phyloP scores from a whole-genome alignment of 1,140 invertebrate genomes.

The Bombus superbus region DNA sequence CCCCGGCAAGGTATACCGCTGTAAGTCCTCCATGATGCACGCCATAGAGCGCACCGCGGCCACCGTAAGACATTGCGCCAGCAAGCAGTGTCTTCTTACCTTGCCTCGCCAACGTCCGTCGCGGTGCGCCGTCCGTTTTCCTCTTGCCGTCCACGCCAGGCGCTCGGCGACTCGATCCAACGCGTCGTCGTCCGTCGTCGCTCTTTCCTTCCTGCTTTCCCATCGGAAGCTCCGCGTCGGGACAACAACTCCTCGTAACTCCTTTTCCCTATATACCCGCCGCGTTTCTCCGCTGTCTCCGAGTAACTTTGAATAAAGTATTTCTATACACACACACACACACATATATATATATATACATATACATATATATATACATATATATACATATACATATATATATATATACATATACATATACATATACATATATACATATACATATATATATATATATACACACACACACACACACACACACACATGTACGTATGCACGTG shows the following conservation, averaged over 20 bases:
- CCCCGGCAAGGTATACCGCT: conserved; percentile 62
- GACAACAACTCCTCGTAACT: neutral
- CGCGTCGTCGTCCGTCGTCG: neutral
- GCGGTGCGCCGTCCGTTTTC: conserved; percentile 9
- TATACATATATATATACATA: neutral
- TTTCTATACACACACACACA: neutral
- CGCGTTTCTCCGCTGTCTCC: too few relatives aligned
- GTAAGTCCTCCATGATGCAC: conserved; percentile 68
- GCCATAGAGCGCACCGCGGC: conserved; percentile 62
- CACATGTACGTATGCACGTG: too few relatives aligned
- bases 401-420: neutral
- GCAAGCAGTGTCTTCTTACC: conserved; percentile 58
- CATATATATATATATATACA: fast-evolving
- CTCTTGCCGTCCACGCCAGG: neutral
- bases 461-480: too few relatives aligned
- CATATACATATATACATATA: too few relatives aligned
- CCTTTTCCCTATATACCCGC: neutral
- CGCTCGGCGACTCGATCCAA: too few relatives aligned
- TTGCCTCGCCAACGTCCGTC: conserved; percentile 61
- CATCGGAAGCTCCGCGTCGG: neutral
- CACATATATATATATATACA: fast-evolving
- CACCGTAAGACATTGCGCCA: conserved; percentile 57
- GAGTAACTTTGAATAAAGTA: too few relatives aligned
- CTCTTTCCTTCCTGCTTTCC: neutral
- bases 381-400: too few relatives aligned